Evolutionary conservation across 1,140 invertebrate species (phyloP).

Genomic region (Macrobrachium rosenbergii): DNA sequence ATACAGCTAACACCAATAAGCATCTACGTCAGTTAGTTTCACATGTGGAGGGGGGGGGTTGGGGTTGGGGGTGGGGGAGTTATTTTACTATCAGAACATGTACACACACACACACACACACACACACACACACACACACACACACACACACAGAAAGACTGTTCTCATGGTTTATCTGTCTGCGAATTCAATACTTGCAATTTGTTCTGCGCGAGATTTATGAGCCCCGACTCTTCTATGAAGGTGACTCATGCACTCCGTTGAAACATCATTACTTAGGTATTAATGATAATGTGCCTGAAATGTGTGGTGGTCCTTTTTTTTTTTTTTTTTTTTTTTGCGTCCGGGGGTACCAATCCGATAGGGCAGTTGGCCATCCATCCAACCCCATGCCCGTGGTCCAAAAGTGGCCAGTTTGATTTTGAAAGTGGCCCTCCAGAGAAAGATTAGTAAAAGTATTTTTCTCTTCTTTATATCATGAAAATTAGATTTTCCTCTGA

Average conservation of each 20-base stretch:
- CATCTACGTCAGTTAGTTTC: neutral
- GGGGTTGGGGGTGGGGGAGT: neutral
- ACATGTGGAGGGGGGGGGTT: neutral
- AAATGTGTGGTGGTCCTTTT: too few relatives aligned
- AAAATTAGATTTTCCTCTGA: too few relatives aligned
- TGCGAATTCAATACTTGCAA: conserved; percentile 27
- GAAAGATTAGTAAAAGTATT: too few relatives aligned
- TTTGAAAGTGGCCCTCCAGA: too few relatives aligned
- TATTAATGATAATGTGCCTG: too few relatives aligned
- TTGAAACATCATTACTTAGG: conserved; percentile 5
- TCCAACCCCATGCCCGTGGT: too few relatives aligned
- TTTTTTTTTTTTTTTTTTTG: too few relatives aligned
- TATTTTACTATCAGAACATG: neutral
- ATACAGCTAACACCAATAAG: conserved; percentile 9
- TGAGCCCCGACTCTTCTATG: conserved; percentile 8
- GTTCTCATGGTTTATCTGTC: conserved; percentile 10
- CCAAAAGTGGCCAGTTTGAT: too few relatives aligned
- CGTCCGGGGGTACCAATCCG: too few relatives aligned
- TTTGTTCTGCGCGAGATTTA: conserved; percentile 46
- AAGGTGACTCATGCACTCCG: conserved; percentile 11
- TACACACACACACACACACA: too few relatives aligned
- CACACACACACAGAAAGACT: conserved; percentile 29
- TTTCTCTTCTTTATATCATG: too few relatives aligned
- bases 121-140: conserved; percentile 30
- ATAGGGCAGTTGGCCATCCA: too few relatives aligned